Evolutionary conservation across 2,797 vertebrate species (phyloP).

Genomic region (Argyrosomus regius): DNA sequence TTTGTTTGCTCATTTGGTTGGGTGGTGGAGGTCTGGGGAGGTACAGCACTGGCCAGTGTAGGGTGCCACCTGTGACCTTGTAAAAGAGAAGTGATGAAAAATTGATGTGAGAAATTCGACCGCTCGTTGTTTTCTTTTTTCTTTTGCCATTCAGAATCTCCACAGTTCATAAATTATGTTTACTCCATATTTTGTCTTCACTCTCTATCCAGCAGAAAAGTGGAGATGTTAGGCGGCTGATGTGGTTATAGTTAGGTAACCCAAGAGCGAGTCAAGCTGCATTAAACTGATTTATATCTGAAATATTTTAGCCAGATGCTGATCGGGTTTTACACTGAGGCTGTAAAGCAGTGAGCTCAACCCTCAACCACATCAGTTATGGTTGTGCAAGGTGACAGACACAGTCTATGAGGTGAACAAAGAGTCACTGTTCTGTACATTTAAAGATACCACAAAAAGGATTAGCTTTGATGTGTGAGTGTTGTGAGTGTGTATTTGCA

Average conservation of each 20-base stretch:
- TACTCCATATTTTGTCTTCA: slow-evolving; percentile 33
- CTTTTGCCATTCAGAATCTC: slow-evolving; percentile 74
- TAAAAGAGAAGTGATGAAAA: slow-evolving; percentile 84
- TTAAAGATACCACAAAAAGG: slow-evolving; percentile 23
- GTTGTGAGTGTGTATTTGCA: slow-evolving; percentile 10
- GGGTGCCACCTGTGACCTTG: slow-evolving; percentile 82
- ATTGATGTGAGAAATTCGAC: slow-evolving; percentile 82
- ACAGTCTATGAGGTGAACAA: slow-evolving; percentile 25
- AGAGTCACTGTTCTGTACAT: slow-evolving; percentile 26
- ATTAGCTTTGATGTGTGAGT: slow-evolving; percentile 20
- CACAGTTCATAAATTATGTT: slow-evolving; percentile 72
- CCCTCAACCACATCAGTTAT: slow-evolving; percentile 60
- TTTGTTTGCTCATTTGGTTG: slow-evolving; percentile 49
- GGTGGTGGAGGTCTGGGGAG: slow-evolving; percentile 46
- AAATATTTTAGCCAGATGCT: slow-evolving; percentile 58
- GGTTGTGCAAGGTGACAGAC: slow-evolving; percentile 20
- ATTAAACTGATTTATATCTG: slow-evolving; percentile 71
- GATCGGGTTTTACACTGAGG: slow-evolving; percentile 61
- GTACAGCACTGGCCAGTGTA: slow-evolving; percentile 61
- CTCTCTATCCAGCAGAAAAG: slow-evolving; percentile 2
- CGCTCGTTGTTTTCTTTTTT: slow-evolving; percentile 69
- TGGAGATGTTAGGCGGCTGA: slow-evolving; percentile 1
- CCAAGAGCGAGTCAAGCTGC: slow-evolving; percentile 23
- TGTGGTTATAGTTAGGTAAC: slow-evolving; percentile 37
- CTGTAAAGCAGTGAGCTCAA: slow-evolving; percentile 68